phyloP scores from a whole-genome alignment of 2,113 vertebrate species.

The Sinocyclocheilus rhinocerous region DNA sequence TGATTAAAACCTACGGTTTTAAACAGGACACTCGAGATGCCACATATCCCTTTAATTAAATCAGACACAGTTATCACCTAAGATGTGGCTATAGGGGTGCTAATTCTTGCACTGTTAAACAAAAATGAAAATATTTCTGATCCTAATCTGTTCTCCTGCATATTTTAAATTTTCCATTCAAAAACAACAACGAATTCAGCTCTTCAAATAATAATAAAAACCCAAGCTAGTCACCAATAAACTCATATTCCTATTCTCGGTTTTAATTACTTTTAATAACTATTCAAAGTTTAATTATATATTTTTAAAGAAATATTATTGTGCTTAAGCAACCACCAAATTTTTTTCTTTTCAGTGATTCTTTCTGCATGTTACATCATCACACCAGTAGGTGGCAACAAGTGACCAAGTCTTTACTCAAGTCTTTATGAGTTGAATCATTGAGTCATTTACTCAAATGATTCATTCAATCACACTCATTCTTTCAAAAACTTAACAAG shows the following conservation, averaged over 20 bases:
- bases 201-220: not conserved
- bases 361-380: not conserved
- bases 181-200: not conserved
- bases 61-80: slow-evolving; percentile 79
- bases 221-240: not conserved
- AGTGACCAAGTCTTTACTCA: not conserved
- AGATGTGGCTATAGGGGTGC: slow-evolving; percentile 54
- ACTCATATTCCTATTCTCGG: not conserved
- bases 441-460: not conserved
- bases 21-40: not conserved
- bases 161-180: not conserved
- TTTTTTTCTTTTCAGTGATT: not conserved
- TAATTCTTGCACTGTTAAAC: slow-evolving; percentile 15
- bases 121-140: not conserved
- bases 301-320: not conserved
- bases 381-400: not conserved
- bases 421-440: not conserved
- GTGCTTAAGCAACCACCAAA: not conserved
- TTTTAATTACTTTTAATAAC: not conserved
- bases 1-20: slow-evolving; percentile 67
- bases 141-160: not conserved
- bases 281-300: not conserved
- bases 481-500: not conserved
- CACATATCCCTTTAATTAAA: slow-evolving; percentile 82
- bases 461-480: not conserved